phyloP scores from a whole-genome alignment of 64 coral and sea anemone genomes.

The Montipora sp. region DNA sequence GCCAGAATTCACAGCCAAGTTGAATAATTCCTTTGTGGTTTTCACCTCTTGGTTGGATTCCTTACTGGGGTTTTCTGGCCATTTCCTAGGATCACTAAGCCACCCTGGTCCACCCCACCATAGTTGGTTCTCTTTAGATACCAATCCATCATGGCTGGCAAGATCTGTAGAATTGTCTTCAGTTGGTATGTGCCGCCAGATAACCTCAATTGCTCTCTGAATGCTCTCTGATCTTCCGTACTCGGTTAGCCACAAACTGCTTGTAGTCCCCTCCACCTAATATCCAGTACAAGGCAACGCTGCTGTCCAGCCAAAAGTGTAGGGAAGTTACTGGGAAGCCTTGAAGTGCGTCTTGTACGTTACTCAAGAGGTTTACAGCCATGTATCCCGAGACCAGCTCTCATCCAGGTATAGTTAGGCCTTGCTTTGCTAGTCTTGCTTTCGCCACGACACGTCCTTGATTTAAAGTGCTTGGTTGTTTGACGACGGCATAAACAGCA shows the following conservation, averaged over 20 bases:
- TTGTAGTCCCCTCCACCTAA: slow-evolving; percentile 51
- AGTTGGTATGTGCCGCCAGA: slow-evolving; percentile 63
- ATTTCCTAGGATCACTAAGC: slow-evolving; percentile 9
- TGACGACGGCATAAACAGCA: slow-evolving; percentile 46
- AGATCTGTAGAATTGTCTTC: slow-evolving; percentile 68
- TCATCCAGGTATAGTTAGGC: slow-evolving; percentile 49
- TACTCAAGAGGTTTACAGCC: slow-evolving; percentile 65
- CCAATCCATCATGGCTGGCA: slow-evolving; percentile 44
- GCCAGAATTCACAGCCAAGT: background rate
- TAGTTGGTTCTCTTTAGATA: slow-evolving; percentile 15
- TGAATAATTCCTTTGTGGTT: slow-evolving; percentile 21
- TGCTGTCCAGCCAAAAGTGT: slow-evolving; percentile 74
- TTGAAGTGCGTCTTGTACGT: slow-evolving; percentile 19
- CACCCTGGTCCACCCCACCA: slow-evolving; percentile 44
- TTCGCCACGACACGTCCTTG: slow-evolving; percentile 44
- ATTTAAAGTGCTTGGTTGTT: slow-evolving; percentile 12
- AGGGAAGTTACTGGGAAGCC: slow-evolving; percentile 34
- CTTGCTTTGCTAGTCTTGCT: slow-evolving; percentile 51
- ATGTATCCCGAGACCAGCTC: slow-evolving; percentile 57
- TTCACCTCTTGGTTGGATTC: slow-evolving; percentile 45
- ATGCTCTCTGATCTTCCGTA: slow-evolving; percentile 53
- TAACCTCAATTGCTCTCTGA: background rate
- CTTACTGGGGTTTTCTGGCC: slow-evolving; percentile 23
- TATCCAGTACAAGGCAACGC: slow-evolving; percentile 70
- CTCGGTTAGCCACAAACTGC: slow-evolving; percentile 78